A percentile compares a stretch with the other conserved stretches of the same genome.
Evolutionary conservation across 1,140 invertebrate genomes (phyloP).

Genomic region (Bombus polaris): DNA sequence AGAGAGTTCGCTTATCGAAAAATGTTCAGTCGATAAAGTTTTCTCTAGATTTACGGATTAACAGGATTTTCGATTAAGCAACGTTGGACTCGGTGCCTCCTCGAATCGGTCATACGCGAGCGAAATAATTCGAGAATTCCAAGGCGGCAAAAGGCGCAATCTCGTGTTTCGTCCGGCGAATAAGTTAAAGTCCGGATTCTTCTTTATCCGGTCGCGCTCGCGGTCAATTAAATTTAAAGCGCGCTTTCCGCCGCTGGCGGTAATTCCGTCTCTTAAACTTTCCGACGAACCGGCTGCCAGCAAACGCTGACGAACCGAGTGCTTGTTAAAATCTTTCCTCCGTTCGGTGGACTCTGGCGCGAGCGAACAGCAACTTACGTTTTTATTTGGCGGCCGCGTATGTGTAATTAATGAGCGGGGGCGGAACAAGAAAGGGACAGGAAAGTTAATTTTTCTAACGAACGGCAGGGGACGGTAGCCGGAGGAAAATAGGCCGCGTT

Average conservation of each 20-base stretch:
- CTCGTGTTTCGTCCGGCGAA: neutral
- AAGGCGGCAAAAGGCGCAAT: neutral
- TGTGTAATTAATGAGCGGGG: neutral
- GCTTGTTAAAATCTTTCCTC: slow-evolving; percentile 18
- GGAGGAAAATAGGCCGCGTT: neutral
- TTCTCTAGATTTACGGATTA: neutral
- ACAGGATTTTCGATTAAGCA: neutral
- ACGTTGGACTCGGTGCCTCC: no score
- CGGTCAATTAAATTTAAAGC: slow-evolving; percentile 48
- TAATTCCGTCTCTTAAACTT: slow-evolving; percentile 33
- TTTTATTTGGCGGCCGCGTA: neutral
- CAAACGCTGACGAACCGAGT: neutral
- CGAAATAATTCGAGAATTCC: neutral
- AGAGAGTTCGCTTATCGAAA: neutral
- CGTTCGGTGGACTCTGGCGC: neutral
- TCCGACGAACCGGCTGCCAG: neutral
- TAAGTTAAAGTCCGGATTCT: slow-evolving; percentile 16
- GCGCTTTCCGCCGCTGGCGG: slow-evolving; percentile 10
- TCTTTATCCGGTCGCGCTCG: neutral
- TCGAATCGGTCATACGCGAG: no score
- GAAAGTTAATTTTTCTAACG: slow-evolving; percentile 15
- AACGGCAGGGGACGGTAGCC: neutral
- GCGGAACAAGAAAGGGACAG: neutral
- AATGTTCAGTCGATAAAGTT: neutral
- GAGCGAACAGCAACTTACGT: neutral